These are phyloP conservation scores for Cichladusa arquata DNA, from an alignment of 2,113 vertebrate species.

Conservation along the genomic window DNA sequence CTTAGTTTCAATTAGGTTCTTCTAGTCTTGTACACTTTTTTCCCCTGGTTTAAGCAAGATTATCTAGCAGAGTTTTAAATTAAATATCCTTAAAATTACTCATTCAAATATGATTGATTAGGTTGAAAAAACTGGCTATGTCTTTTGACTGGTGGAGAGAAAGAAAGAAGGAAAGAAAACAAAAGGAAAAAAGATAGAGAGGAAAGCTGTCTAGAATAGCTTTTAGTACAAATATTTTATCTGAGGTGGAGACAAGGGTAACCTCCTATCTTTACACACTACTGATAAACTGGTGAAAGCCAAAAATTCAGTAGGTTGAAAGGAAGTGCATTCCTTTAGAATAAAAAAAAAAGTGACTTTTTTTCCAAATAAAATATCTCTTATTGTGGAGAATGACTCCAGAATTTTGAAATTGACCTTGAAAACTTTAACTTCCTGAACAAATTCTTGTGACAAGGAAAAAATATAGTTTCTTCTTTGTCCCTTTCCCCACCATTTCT, in stretches of 20 bases:
- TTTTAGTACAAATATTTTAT: background rate
- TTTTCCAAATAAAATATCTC: background rate
- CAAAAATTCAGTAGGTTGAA: background rate
- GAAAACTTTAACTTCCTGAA: background rate
- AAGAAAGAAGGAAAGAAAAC: background rate
- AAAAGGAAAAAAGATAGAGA: background rate
- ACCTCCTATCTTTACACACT: background rate
- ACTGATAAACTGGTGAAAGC: background rate
- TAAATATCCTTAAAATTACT: background rate
- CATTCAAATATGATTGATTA: background rate
- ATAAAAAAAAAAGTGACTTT: background rate
- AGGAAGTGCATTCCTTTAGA: background rate
- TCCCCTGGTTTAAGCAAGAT: background rate
- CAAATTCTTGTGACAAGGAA: background rate
- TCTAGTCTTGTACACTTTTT: background rate
- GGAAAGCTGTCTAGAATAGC: background rate
- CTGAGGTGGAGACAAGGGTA: background rate
- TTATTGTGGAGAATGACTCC: background rate
- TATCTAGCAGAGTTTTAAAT: constrained; percentile 3
- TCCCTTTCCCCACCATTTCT: background rate
- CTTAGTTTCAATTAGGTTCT: background rate
- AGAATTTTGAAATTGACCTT: background rate
- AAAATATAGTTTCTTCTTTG: background rate
- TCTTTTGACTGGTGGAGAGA: rapidly evolving
- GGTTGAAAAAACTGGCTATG: background rate